Percentiles rank a stretch among this genome's conserved stretches.
Conservation (phyloP, 1,140 invertebrate species). For the Calephelis nemesis region DNA sequence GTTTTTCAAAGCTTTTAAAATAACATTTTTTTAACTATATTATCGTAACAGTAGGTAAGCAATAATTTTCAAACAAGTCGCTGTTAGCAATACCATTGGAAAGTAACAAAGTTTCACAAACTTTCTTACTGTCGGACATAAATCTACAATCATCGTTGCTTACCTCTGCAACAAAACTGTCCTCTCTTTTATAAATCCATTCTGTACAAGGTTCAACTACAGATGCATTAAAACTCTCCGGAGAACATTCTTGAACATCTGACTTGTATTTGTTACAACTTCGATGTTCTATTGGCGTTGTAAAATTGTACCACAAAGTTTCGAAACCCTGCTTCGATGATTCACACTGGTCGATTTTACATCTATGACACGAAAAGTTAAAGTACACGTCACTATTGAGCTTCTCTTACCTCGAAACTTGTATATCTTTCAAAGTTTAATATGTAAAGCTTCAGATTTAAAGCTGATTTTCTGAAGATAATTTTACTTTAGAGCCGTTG, state of each 20-base stretch:
- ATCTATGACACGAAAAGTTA: conserved; percentile 25
- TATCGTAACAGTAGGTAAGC: background rate
- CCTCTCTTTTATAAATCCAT: conserved; percentile 35
- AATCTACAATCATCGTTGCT: conserved; percentile 20
- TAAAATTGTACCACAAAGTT: conserved; percentile 35
- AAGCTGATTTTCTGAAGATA: background rate
- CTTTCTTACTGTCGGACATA: conserved; percentile 11
- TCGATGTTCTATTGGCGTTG: conserved; percentile 28
- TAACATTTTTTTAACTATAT: no score
- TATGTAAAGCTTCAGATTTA: background rate
- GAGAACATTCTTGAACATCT: conserved; percentile 28
- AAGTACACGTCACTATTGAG: conserved; percentile 13
- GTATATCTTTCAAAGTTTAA: background rate
- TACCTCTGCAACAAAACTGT: conserved; percentile 43
- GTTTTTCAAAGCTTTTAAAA: no score
- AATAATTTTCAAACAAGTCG: background rate
- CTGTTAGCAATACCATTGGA: background rate
- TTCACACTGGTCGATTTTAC: conserved; percentile 38
- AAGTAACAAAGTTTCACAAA: conserved; percentile 10
- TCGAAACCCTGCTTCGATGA: conserved; percentile 24
- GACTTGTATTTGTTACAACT: conserved; percentile 35
- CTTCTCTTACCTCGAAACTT: background rate
- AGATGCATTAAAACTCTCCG: conserved; percentile 33
- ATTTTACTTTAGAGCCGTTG: background rate
- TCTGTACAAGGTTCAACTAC: conserved; percentile 34